Base-by-base conservation (phyloP, 1,140 invertebrate species). In the Drosophila subobscura region DNA sequence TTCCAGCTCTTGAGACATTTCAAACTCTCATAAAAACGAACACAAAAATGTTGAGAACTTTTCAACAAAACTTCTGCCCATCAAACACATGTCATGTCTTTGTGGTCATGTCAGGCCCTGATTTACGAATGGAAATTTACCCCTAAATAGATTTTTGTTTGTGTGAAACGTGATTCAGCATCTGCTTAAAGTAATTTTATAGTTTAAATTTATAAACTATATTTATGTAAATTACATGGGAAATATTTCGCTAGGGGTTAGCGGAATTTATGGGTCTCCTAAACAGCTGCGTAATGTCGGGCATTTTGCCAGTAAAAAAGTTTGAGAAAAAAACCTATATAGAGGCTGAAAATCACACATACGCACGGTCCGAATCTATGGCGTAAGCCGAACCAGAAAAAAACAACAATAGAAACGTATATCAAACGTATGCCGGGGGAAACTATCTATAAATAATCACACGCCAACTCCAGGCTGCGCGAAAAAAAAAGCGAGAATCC, bases 231-330 rank as follows among this genome's bases (percentile, higher is more conserved):
- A 74, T 80, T 85, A 78, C 59, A 78, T 54, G 55, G 33, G 46
- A 67, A 79, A 23, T 61, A 41, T 41, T 52, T 52, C 7, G 29
- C 52, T 33, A 16, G 14, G 14, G 33, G 33, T 10, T 12, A 12
- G 10, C 3, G 33, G 58, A 68, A 72, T 84, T 67, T 79, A 68
- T 78, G 56, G 33, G 59, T 55, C 56, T 65, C 65, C 70, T 68
- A 80, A 65, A 83, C 83, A 89, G 84, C 83, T 88, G 83, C 84
- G 84, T 88, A 83, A 88, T 89, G 71, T 83, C 72, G 84, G 83
- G 83, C 83, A 88, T 55, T 45, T 47, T 77, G 83, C 84, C 83
- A 74, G 71, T 52, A 65, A 72, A 77, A 49, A 40, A 37, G 33
- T 37, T 37, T 37, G 1, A 37, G 33, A 49, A 55, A 55, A 27